These are phyloP conservation scores for Drosophila simulans DNA, from an alignment of 1,140 invertebrate genomes.

Conservation along the genomic window DNA sequence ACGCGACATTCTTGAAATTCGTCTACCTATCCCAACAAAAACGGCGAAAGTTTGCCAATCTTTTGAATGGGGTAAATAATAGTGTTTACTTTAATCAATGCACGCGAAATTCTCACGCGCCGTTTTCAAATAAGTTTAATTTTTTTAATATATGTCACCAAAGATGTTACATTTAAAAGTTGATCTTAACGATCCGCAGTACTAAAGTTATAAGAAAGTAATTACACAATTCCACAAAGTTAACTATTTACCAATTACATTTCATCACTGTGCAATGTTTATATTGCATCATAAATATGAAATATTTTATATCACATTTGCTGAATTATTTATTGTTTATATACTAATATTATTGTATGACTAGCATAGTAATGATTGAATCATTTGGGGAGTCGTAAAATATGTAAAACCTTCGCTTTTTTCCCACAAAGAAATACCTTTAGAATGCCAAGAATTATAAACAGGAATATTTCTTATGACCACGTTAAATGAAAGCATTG, in stretches of 20 bases:
- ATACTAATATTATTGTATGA: too few species aligned
- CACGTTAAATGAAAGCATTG: conserved; percentile 4
- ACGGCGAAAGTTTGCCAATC: conserved; percentile 22
- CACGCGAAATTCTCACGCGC: conserved; percentile 4
- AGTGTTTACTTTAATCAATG: conserved; percentile 33
- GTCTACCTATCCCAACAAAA: conserved; percentile 42
- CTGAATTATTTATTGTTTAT: not conserved
- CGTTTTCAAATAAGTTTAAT: not conserved
- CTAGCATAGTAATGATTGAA: too few species aligned
- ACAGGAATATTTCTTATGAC: too few species aligned
- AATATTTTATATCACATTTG: not conserved
- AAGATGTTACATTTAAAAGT: not conserved
- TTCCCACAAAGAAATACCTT: too few species aligned
- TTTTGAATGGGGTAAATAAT: conserved; percentile 29
- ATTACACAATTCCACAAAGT: not conserved
- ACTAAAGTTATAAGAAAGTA: too few species aligned
- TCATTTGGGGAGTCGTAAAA: too few species aligned
- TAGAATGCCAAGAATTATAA: too few species aligned
- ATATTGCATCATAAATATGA: not conserved
- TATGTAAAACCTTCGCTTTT: too few species aligned
- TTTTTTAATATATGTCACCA: not conserved
- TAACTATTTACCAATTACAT: not conserved
- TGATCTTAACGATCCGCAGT: not conserved
- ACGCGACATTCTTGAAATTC: conserved; percentile 16
- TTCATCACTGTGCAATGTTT: not conserved